Evolutionary conservation across 2,888 invertebrate genomes (phyloP).

Genomic region (Creontiades dilutus): DNA sequence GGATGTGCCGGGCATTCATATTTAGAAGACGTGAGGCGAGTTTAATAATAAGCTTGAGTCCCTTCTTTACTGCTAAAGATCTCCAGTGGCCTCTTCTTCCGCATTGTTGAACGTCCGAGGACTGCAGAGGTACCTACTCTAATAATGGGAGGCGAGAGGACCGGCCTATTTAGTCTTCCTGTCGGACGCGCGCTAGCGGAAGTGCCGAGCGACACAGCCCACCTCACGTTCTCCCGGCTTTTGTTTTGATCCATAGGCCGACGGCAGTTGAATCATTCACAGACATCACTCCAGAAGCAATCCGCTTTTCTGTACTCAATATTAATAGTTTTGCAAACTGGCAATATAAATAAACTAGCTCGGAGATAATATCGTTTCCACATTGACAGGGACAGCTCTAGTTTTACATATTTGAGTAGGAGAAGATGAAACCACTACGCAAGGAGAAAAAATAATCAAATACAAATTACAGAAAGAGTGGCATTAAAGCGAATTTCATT

Average conservation of each 20-base stretch:
- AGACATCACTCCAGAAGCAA: neutral
- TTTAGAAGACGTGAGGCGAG: neutral
- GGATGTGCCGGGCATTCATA: neutral
- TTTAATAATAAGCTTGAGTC: neutral
- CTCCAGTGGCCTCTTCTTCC: neutral
- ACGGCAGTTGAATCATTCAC: neutral
- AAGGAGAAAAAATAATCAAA: too few relatives aligned
- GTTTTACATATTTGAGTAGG: too few relatives aligned
- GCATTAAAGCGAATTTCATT: too few relatives aligned
- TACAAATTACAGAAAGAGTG: too few relatives aligned
- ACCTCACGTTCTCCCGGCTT: neutral
- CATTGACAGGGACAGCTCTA: too few relatives aligned
- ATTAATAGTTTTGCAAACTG: too few relatives aligned
- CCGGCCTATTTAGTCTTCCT: slow-evolving; percentile 9
- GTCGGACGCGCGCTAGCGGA: neutral
- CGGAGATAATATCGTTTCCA: too few relatives aligned
- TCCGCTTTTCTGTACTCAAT: too few relatives aligned
- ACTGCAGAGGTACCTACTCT: neutral
- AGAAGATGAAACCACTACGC: too few relatives aligned
- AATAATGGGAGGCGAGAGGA: neutral
- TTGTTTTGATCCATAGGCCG: neutral
- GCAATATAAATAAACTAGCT: too few relatives aligned
- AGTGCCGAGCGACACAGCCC: neutral
- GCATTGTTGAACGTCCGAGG: neutral
- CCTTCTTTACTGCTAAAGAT: neutral